Conservation (phyloP, 1,140 invertebrate genomes). For the Daktulosphaira vitifoliae region DNA sequence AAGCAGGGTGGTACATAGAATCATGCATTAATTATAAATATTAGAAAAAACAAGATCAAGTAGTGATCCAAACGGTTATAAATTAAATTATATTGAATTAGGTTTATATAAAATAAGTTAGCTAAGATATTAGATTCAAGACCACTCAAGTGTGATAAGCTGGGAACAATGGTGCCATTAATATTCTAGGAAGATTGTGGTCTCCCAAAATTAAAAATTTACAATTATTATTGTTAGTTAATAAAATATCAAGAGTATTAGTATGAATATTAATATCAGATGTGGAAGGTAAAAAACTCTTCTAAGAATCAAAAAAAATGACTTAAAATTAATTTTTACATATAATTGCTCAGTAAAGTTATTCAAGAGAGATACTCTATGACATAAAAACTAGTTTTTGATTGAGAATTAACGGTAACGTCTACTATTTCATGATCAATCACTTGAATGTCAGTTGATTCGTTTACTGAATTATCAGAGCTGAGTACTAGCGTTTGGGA, state of each 20-base stretch:
- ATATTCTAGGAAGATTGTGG: not conserved
- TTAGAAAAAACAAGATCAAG: no score
- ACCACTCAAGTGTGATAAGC: not conserved
- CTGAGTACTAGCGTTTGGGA: no score
- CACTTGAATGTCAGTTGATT: no score
- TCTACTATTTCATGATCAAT: no score
- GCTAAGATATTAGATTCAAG: not conserved
- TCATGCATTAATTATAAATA: no score
- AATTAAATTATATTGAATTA: no score
- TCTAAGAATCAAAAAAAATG: not conserved
- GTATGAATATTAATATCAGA: conserved; percentile 1
- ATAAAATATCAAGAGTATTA: conserved; percentile 5
- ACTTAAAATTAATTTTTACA: no score
- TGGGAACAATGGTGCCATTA: not conserved
- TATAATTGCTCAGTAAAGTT: not conserved
- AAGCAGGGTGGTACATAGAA: no score
- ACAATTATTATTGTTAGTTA: no score
- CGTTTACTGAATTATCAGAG: no score
- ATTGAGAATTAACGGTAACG: no score
- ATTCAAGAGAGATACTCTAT: not conserved
- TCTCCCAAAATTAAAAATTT: not conserved
- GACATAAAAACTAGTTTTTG: not conserved
- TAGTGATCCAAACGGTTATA: no score
- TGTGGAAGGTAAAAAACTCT: not conserved
- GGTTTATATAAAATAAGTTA: not conserved